Evolutionary conservation across 1,140 invertebrate species (phyloP).

Genomic region (Caligus rogercresseyi): DNA sequence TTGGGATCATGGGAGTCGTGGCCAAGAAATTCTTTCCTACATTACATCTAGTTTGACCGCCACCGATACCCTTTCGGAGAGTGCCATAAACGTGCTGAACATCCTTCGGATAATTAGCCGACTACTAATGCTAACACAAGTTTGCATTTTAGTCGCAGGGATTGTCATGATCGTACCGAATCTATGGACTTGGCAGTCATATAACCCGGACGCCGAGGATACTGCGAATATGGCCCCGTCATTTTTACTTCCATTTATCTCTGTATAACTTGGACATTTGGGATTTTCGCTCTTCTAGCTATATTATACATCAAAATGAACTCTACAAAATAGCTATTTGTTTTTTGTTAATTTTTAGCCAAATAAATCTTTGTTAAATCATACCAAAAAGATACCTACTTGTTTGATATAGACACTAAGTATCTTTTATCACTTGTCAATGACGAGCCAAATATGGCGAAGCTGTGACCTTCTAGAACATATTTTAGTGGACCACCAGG

Average conservation of each 20-base stretch:
- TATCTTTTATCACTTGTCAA: conserved; percentile 79
- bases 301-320: not conserved
- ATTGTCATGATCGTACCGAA: not conserved
- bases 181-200: not conserved
- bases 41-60: not conserved
- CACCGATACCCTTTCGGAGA: not conserved
- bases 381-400: not conserved
- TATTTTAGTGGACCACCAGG: conserved; percentile 94
- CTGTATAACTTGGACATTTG: not conserved
- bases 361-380: not conserved
- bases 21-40: not conserved
- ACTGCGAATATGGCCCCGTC: not conserved
- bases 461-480: conserved; percentile 90
- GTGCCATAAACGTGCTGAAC: not conserved
- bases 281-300: not conserved
- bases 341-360: not conserved
- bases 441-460: conserved; percentile 86
- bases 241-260: not conserved
- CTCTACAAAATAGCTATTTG: not conserved
- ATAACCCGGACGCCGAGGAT: not conserved
- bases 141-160: not conserved
- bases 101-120: not conserved
- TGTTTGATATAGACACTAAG: conserved; percentile 20
- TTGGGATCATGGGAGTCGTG: not conserved
- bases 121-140: not conserved